Evolutionary conservation across 2,113 vertebrate species (phyloP).

Genomic region (Cnemophilus loriae): DNA sequence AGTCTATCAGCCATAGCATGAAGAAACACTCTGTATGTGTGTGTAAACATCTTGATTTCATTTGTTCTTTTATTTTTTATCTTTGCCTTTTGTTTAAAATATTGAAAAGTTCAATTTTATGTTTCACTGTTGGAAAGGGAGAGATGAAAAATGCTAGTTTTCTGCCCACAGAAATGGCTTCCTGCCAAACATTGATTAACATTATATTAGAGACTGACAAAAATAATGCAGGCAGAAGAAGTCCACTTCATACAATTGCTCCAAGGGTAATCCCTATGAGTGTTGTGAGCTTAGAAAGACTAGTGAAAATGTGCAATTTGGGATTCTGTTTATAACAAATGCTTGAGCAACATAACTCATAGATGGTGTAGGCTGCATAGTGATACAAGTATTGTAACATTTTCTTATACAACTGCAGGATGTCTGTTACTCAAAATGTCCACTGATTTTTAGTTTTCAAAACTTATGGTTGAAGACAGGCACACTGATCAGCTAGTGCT

Average conservation of each 20-base stretch:
- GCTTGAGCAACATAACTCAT: neutral
- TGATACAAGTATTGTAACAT: neutral
- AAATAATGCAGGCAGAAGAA: neutral
- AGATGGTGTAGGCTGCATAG: neutral
- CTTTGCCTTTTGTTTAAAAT: neutral
- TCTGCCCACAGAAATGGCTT: neutral
- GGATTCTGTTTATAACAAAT: neutral
- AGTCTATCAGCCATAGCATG: neutral
- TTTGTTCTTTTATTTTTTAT: neutral
- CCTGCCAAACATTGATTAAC: neutral
- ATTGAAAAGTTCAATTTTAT: neutral
- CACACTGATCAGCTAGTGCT: neutral
- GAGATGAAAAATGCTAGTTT: neutral
- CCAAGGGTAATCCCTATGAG: neutral
- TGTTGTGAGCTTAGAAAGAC: neutral
- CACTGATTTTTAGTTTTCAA: neutral
- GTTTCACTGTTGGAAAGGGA: neutral
- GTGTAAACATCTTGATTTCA: neutral
- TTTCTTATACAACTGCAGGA: neutral
- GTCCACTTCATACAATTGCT: neutral
- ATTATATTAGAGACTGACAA: neutral
- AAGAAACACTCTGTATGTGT: neutral
- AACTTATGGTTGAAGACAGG: neutral
- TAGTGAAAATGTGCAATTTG: neutral
- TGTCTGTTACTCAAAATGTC: neutral